These are phyloP conservation scores for Gouania willdenowi DNA, from an alignment of 2,797 vertebrate species.

Conservation along the genomic window DNA sequence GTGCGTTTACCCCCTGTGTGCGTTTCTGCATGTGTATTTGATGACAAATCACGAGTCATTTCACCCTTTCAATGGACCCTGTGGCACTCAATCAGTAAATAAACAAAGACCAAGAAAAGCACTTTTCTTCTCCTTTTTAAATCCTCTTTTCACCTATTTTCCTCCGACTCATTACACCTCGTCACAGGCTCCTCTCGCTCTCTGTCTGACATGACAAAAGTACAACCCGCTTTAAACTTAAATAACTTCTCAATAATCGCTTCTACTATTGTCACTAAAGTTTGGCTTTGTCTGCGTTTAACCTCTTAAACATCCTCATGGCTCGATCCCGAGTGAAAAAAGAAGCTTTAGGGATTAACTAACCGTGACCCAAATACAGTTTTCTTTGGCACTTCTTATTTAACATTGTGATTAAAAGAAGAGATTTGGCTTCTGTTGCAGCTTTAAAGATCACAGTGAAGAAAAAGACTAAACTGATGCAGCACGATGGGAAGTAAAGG, in stretches of 20 bases:
- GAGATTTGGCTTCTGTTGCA: slow-evolving; percentile 43
- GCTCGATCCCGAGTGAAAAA: slow-evolving; percentile 52
- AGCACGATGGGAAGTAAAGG: slow-evolving; percentile 34
- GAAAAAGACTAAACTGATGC: slow-evolving; percentile 43
- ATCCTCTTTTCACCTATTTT: slow-evolving; percentile 25
- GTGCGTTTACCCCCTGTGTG: slow-evolving; percentile 6
- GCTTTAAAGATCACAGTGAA: slow-evolving; percentile 39
- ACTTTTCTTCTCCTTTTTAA: slow-evolving; percentile 28
- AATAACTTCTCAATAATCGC: slow-evolving; percentile 36
- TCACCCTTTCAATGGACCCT: slow-evolving; percentile 51
- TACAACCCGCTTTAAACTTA: slow-evolving; percentile 19
- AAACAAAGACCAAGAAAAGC: slow-evolving; percentile 54
- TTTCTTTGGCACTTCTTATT: slow-evolving; percentile 20
- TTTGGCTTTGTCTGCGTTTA: slow-evolving; percentile 56
- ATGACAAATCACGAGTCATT: slow-evolving; percentile 65
- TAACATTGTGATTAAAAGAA: slow-evolving; percentile 43
- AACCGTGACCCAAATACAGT: slow-evolving; percentile 65
- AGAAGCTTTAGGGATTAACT: slow-evolving; percentile 68
- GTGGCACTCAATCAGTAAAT: slow-evolving; percentile 47
- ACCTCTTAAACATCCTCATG: slow-evolving; percentile 50
- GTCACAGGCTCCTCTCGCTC: background rate
- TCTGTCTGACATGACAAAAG: background rate
- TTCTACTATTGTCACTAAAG: slow-evolving; percentile 35
- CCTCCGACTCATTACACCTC: slow-evolving; percentile 32
- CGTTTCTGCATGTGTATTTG: slow-evolving; percentile 18